Evolutionary conservation across 2,888 invertebrate species (phyloP).

Genomic region (Copidosoma aretas): DNA sequence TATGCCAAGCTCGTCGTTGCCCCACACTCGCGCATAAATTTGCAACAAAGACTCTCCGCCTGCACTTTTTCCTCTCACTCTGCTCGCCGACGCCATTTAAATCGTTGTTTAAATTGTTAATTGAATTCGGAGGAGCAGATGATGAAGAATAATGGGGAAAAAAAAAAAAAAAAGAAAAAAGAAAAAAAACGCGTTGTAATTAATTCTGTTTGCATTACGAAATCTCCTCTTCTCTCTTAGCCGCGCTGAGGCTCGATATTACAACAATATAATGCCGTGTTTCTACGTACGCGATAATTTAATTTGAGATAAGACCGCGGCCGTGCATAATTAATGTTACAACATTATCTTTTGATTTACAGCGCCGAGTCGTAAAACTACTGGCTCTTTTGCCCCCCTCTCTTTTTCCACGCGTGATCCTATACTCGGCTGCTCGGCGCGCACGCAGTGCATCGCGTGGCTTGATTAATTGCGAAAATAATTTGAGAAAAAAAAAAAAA

Average conservation of each 20-base stretch:
- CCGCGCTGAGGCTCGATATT: background rate
- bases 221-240: conserved; percentile 1
- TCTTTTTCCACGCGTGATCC: background rate
- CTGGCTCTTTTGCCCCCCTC: background rate
- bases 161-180: background rate
- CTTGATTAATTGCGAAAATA: conserved; percentile 36
- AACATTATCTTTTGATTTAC: conserved; percentile 41
- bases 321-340: conserved; percentile 35
- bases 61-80: background rate
- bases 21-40: no score
- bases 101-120: conserved; percentile 21
- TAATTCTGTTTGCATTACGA: conserved; percentile 34
- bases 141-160: no score
- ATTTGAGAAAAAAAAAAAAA: conserved; percentile 17
- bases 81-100: background rate
- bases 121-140: conserved; percentile 8
- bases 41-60: no score
- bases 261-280: conserved; percentile 3
- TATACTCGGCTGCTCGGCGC: background rate
- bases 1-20: no score
- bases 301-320: conserved; percentile 30
- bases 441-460: conserved; percentile 29
- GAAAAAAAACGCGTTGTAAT: conserved; percentile 6
- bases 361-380: conserved; percentile 3
- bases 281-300: conserved; percentile 31